phyloP scores from a whole-genome alignment of 2,113 vertebrate genomes.

The Coracopsis vasa region DNA sequence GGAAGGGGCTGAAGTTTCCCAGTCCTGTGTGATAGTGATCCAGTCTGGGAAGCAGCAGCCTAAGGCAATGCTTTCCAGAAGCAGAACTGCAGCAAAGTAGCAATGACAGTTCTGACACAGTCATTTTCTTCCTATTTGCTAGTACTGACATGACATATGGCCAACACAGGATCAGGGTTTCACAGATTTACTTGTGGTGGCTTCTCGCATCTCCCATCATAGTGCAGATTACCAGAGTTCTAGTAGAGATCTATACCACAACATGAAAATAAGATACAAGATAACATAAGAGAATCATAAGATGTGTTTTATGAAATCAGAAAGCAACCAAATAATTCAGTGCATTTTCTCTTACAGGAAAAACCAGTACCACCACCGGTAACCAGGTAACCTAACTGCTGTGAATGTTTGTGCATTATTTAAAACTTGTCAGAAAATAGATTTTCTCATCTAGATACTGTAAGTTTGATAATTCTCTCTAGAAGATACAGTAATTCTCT shows the following conservation, averaged over 20 bases:
- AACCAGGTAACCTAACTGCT: slow-evolving; percentile 35
- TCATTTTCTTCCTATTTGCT: not conserved
- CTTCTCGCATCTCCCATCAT: not conserved
- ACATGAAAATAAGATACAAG: not conserved
- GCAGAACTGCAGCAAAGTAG: not conserved
- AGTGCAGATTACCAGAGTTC: not conserved
- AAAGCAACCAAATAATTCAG: not conserved
- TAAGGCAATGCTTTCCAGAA: not conserved
- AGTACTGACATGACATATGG: not conserved
- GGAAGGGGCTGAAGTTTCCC: not conserved
- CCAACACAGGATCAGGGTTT: not conserved
- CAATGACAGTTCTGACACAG: not conserved
- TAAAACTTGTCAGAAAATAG: not conserved
- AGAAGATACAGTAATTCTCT: not conserved
- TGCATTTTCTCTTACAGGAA: slow-evolving; percentile 57
- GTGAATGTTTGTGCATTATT: not conserved
- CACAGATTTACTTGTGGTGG: not conserved
- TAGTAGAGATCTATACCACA: not conserved
- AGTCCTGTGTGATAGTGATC: not conserved
- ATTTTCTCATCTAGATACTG: not conserved
- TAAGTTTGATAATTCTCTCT: not conserved
- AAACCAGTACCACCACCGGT: slow-evolving; percentile 26
- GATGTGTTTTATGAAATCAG: not conserved
- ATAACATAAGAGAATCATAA: not conserved
- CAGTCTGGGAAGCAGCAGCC: not conserved